Base-by-base conservation (phyloP, 2,888 invertebrate genomes). In the Micoletzkya japonica region DNA sequence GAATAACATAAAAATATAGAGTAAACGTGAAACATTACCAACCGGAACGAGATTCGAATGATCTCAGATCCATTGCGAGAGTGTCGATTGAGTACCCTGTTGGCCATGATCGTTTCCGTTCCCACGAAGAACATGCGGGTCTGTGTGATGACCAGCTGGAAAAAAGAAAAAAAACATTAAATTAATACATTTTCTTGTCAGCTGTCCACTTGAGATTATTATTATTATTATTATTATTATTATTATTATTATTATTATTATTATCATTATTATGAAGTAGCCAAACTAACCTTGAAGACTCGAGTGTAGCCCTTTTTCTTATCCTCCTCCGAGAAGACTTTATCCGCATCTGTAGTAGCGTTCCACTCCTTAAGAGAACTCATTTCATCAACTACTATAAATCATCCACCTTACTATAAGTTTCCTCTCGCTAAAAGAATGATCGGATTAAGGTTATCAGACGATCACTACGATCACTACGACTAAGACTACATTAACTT, bases 21-120 rank as follows among this genome's bases (percentile, higher is more conserved):
- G 10, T 44, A 36, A n/a, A 57, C 14, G 36, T 28, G 28, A 54
- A 54, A 20, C 4, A 17, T 26, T 26, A 32, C 59, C 17, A 59
- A 60, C 63, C 63, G 44, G 50, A 63, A 63, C 10, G 32, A n/a
- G n/a, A 50, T 34, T 50, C 63, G 2, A 28, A 84, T 72, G 24
- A 81, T 77, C 28, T 74, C 61, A 0, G 75, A 77, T 14, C 77
- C 77, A 28, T 82, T 76, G 17, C 68, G 72, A 52, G 75, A 77
- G 59, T 78, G 78, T 26, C 76, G 50, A 26, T 85, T 71, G 14
- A 85, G 71, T 7, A 83, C 83, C 34, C 85, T 79, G 73, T 85
- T 85, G 10, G 78, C 78, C 85, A 85, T 85, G 61, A 85, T 72
- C 63, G 81, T 73, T 66, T 85, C 85, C n/a, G 83, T 81, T 1